Conservation (phyloP, 2,113 vertebrate genomes). For the Amphilophus citrinellus region DNA sequence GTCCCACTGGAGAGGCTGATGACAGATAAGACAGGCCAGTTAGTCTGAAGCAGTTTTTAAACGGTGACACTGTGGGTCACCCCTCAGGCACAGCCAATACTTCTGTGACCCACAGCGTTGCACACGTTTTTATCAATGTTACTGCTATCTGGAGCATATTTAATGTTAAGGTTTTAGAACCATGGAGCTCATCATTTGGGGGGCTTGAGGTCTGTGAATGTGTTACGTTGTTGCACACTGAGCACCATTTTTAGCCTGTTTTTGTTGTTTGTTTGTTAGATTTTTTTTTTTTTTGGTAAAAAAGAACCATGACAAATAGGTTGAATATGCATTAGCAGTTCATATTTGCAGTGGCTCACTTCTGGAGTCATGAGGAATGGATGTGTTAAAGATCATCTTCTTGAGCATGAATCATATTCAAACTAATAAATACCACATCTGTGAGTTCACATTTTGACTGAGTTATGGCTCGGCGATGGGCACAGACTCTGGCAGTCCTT, state of each 20-base stretch:
- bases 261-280: not conserved
- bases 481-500: not conserved
- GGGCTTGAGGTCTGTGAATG: no score
- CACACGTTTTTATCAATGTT: not conserved
- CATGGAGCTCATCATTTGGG: not conserved
- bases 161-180: not conserved
- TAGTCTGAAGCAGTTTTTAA: not conserved
- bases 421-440: conserved; percentile 2
- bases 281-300: not conserved
- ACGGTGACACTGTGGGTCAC: not conserved
- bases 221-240: no score
- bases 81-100: not conserved
- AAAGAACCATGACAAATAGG: not conserved
- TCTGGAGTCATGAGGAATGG: not conserved
- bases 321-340: not conserved
- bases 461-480: not conserved
- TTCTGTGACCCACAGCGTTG: not conserved
- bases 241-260: not conserved
- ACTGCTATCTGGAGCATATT: not conserved
- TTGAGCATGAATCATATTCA: not conserved
- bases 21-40: conserved; percentile 3
- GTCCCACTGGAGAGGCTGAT: conserved; percentile 93
- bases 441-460: not conserved
- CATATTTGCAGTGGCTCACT: not conserved
- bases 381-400: not conserved